Evolutionary conservation across 2,113 vertebrate genomes (phyloP).

Genomic region (Albula goreensis): DNA sequence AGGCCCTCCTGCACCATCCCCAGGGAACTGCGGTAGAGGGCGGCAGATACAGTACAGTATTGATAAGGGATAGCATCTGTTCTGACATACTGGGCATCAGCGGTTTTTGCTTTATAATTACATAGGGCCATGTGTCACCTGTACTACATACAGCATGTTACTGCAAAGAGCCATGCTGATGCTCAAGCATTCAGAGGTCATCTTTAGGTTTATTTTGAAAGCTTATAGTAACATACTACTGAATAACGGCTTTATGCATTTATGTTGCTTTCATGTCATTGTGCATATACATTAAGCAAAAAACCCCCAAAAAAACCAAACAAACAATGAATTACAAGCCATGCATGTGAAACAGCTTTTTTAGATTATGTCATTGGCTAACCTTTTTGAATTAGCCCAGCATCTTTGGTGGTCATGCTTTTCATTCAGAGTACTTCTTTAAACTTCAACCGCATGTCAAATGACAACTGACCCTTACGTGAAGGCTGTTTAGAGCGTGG

Average conservation of each 20-base stretch:
- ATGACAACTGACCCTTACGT: slow-evolving; percentile 76
- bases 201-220: too few species aligned
- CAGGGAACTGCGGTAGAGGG: not conserved
- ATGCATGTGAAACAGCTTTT: slow-evolving; percentile 20
- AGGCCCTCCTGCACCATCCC: not conserved
- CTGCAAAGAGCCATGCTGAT: too few species aligned
- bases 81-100: not conserved
- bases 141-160: not conserved
- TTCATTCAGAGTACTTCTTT: slow-evolving; percentile 67
- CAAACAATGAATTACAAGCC: not conserved
- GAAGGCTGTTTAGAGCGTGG: slow-evolving; percentile 73
- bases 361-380: slow-evolving; percentile 33
- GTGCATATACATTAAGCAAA: too few species aligned
- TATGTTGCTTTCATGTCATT: not conserved
- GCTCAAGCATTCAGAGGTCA: too few species aligned
- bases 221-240: too few species aligned
- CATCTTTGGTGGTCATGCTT: slow-evolving; percentile 77
- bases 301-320: not conserved
- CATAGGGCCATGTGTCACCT: not conserved
- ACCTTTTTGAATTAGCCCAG: slow-evolving; percentile 51
- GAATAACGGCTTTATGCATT: not conserved
- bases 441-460: slow-evolving; percentile 65
- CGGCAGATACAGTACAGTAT: not conserved
- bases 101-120: not conserved
- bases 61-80: not conserved